Evolutionary conservation across 1,140 invertebrate species (phyloP).

Genomic region (Caenorhabditis remanei): DNA sequence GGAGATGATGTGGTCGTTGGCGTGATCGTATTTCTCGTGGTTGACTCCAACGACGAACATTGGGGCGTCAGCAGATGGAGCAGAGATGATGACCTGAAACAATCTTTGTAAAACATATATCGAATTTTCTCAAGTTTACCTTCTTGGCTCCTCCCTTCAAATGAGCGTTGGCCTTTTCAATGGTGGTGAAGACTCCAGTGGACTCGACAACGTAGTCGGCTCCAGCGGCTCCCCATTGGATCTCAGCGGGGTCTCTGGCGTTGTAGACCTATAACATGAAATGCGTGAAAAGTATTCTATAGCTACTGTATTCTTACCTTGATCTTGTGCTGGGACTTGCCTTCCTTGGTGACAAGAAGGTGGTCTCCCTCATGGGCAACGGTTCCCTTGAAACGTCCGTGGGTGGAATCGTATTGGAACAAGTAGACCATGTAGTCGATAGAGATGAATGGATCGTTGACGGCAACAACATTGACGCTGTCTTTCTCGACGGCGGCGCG

Average conservation of each 20-base stretch:
- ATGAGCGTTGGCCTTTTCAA: conserved; percentile 78
- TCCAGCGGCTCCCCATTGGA: conserved; percentile 89
- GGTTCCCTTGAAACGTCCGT: conserved; percentile 89
- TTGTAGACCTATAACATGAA: conserved; percentile 58
- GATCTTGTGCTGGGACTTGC: conserved; percentile 59
- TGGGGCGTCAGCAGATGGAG: conserved; percentile 96
- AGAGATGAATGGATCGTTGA: conserved; percentile 81
- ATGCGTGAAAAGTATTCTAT: background rate
- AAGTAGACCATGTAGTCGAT: conserved; percentile 87
- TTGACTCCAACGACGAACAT: conserved; percentile 98
- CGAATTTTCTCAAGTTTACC: conserved; percentile 70
- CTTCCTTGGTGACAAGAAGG: conserved; percentile 86
- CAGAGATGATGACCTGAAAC: conserved; percentile 89
- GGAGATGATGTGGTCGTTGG: conserved; percentile 83
- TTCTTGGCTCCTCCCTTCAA: conserved; percentile 81
- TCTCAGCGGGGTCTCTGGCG: conserved; percentile 83
- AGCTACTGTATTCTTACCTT: conserved; percentile 79
- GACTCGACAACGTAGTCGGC: conserved; percentile 96
- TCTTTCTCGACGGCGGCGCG: conserved; percentile 87
- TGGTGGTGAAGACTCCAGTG: conserved; percentile 95
- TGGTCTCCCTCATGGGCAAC: conserved; percentile 84
- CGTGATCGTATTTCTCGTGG: conserved; percentile 86
- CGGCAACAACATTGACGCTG: conserved; percentile 81
- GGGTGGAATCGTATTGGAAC: conserved; percentile 97
- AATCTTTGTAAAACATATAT: conserved; percentile 75